These are phyloP conservation scores for Drosophila lacteicornis DNA, from an alignment of 1,140 invertebrate genomes.

Conservation along the genomic window DNA sequence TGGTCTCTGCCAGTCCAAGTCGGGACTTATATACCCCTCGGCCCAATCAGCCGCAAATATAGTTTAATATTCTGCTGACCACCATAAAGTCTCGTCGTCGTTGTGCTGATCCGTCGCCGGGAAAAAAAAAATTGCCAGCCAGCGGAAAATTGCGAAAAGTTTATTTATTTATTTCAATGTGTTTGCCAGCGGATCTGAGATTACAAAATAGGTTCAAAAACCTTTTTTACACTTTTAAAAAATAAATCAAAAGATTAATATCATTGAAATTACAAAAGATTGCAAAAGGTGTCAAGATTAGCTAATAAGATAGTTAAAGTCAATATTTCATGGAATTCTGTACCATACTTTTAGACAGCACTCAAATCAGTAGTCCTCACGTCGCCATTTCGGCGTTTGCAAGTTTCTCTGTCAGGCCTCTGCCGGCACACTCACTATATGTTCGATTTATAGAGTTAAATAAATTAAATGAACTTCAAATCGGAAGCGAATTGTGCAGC, in stretches of 20 bases:
- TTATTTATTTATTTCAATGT: constrained; percentile 6
- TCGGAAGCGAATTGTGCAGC: no score
- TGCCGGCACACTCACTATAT: no score
- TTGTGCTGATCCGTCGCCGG: constrained; percentile 23
- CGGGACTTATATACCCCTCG: constrained; percentile 54
- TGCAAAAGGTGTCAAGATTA: not conserved
- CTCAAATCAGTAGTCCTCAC: no score
- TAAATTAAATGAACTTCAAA: no score
- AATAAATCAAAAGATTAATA: not conserved
- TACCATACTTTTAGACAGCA: no score
- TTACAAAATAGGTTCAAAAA: constrained; percentile 37
- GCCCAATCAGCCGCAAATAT: not conserved
- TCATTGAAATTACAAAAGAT: no score
- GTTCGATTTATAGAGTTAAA: no score
- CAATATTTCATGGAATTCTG: no score
- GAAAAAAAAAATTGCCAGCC: constrained; percentile 19
- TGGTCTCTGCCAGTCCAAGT: constrained; percentile 12
- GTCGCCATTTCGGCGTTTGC: no score
- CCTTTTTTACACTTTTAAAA: constrained; percentile 12
- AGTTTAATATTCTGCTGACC: constrained; percentile 37
- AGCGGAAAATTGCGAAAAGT: constrained; percentile 29
- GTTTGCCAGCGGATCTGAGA: constrained; percentile 22
- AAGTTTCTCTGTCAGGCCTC: no score
- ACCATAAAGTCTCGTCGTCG: constrained; percentile 8
- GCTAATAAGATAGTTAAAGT: no score